These are phyloP conservation scores for Eupithecia centaureata DNA, from an alignment of 2,888 invertebrate genomes.

Conservation along the genomic window DNA sequence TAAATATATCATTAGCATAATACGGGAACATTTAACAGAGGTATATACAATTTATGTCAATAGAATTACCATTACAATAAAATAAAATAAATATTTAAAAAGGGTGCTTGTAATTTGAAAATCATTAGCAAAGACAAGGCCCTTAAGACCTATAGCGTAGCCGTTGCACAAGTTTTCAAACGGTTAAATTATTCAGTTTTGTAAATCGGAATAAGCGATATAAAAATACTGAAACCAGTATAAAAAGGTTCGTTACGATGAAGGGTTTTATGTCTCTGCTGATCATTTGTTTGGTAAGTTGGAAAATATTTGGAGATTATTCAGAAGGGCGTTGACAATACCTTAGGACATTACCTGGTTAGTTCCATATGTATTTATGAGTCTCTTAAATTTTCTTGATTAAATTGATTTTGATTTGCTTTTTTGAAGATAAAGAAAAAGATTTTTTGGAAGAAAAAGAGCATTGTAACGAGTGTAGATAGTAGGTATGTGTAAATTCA, in stretches of 20 bases:
- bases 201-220: background rate
- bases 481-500: no score
- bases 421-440: no score
- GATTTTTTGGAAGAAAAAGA: no score
- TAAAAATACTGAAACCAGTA: background rate
- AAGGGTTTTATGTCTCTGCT: background rate
- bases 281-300: conserved; percentile 1
- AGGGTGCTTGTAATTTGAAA: background rate
- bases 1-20: background rate
- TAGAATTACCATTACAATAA: background rate
- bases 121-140: background rate
- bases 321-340: no score
- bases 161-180: background rate
- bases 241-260: background rate
- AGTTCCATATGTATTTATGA: no score
- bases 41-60: background rate
- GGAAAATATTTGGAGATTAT: background rate
- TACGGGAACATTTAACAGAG: background rate
- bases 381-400: no score
- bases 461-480: no score
- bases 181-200: background rate
- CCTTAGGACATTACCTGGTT: no score
- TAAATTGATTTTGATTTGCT: no score
- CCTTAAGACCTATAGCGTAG: background rate
- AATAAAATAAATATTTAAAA: background rate